These are phyloP conservation scores for Halesus radiatus DNA, from an alignment of 1,140 invertebrate species.

Conservation along the genomic window DNA sequence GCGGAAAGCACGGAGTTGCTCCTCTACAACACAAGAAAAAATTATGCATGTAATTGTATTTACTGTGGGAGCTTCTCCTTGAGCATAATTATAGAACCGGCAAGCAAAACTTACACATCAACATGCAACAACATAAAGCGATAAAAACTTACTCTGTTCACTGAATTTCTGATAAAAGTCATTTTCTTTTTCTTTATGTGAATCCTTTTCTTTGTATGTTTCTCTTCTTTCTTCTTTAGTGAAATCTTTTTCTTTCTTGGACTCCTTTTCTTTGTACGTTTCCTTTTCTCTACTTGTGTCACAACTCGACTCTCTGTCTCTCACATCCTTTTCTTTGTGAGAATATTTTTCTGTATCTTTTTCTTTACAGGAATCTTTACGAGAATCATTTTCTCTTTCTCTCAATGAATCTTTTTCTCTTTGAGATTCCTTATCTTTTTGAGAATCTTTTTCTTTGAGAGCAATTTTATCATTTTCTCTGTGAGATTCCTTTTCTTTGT, in stretches of 20 bases:
- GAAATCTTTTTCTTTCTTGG: constrained; percentile 44
- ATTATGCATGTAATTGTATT: too few species aligned
- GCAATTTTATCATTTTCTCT: constrained; percentile 63
- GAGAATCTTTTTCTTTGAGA: constrained; percentile 48
- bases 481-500: constrained; percentile 27
- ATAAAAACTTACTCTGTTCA: constrained; percentile 50
- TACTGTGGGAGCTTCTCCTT: too few species aligned
- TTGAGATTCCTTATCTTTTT: constrained; percentile 21
- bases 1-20: constrained; percentile 72
- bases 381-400: constrained; percentile 24
- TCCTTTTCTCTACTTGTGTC: constrained; percentile 30
- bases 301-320: constrained; percentile 62
- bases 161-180: constrained; percentile 49
- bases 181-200: constrained; percentile 62
- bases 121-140: neutral
- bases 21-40: constrained; percentile 69
- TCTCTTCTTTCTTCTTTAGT: constrained; percentile 60
- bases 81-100: too few species aligned
- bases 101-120: neutral
- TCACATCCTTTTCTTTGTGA: constrained; percentile 56
- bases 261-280: constrained; percentile 13
- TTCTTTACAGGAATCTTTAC: constrained; percentile 10
- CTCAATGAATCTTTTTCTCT: constrained; percentile 18
- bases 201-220: constrained; percentile 26
- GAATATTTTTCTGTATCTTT: constrained; percentile 30